Evolutionary conservation across 2,888 invertebrate species (phyloP), one percentile per base, ranked within the genome.

Genomic region (Yponomeuta malinellus): DNA sequence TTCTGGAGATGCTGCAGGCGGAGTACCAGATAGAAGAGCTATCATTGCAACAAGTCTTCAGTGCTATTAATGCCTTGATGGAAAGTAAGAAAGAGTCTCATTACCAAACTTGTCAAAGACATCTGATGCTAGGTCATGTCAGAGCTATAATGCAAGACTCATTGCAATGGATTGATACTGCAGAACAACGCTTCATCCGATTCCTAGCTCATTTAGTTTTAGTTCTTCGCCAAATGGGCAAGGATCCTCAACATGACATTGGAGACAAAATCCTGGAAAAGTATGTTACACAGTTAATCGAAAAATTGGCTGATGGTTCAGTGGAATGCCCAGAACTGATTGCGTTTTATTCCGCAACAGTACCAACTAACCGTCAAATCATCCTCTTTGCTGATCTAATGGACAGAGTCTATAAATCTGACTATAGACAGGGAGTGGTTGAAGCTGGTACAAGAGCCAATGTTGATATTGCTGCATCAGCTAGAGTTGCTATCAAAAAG

Each of bases 201-300:
- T 98, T 98, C 78, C 91, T 97, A 75, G 95, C 97, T 6, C 98
- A 98, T 86, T 91, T 98, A 70, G 94, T 97, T 15, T 89, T 98
- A 5, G 95, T 98, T 77, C 93, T 98, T 74, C 93, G 97, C 67
- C 94, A 95, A 76, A 95, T 97, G 80, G 97, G 97, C 0, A 95
- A 95, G 77, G 93, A 94, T 71, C 93, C 94, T 29, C 93, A 94
- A 72, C 94, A 95, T 79, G 95, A 96, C 75, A 87, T 95, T 72
- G 96, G 96, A 31, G 96, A 97, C 80, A 93, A 94, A 76, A 94
- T 98, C 71, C 86, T 98, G 59, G 95, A 96, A 78, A 94, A 95
- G 75, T 97, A 95, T 82, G 95, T 96, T 0, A 92, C 93, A 63
- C 93, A 94, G 73, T 90, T 98, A 37, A 96, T 97, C 73, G 93